Evolutionary conservation across 2,113 vertebrate genomes (phyloP), one percentile per base, ranked within the genome.

Genomic region (Puffinus mauretanicus): DNA sequence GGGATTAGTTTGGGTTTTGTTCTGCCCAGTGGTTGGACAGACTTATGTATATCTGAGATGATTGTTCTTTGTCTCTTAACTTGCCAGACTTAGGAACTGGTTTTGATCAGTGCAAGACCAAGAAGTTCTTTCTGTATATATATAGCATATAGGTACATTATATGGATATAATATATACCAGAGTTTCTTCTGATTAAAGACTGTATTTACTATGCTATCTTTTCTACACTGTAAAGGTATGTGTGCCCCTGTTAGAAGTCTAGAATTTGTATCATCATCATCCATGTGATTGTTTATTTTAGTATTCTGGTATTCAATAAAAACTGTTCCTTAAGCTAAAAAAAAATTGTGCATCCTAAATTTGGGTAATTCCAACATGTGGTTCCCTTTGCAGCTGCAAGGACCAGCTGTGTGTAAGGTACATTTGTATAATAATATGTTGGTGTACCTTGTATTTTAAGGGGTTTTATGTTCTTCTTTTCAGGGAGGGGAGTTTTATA

Each of bases 371-470:
- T 88, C 71, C 79, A 66, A 11, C 79, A 16, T 4, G 8, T 73
- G 78, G 25, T 81, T 95, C 44, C 79, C 62, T 73, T 52, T 54
- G 79, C 96, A 97, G 96, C 87, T 96, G 95, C 88, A 38, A 70
- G 70, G 71, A 21, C 30, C 94, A 96, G 90, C 87, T 96, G 94
- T 80, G 73, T 80, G 87, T 77, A 69, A 94, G 94, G 93, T 85
- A 8, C 49, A 49, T 91, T 87, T 87, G 62, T 67, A 49, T 70
- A 67, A 67, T 86, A 71, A 30, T 67, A 49, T 57, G 25, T 16
- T 89, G 52, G 15, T 40, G 47, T 57, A 27, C 9, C 89, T 79
- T 36, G 32, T 69, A 17, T 93, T 96, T 89, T 75, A 38, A 73
- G 55, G 86, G 7, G 0, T 42, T 52, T 72, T 82, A 46, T 38